Base-by-base conservation (phyloP, 2,888 invertebrate species). In the Oligia latruncula region DNA sequence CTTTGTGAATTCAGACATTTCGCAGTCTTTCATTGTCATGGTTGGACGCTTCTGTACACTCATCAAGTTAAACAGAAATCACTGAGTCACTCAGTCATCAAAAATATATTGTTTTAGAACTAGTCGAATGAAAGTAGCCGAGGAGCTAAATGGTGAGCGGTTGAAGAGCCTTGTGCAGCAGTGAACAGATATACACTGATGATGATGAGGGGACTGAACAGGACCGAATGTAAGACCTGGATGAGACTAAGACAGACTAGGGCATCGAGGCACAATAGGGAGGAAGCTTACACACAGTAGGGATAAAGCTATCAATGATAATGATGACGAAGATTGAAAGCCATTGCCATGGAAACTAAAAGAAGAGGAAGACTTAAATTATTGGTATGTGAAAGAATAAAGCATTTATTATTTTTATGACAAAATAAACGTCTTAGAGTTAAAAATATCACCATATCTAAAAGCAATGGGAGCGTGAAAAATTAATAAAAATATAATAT, bases 1-100 rank as follows among this genome's bases (percentile, higher is more conserved):
- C 11, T 80, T 49, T 49, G 65, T 80, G 17, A 29, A 52, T n/a
- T 60, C 29, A 43, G 23, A 66, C 15, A 20, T 35, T 29, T 60
- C 0, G 11, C 9, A 71, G 49, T 81, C 15, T 52, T 60, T 15
- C 29, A 43, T 43, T 66, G 29, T 11, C 20, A 66, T 15, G 35
- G 15, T 52, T 17, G 8, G 17, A 9, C 15, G 49, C 49, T 81
- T 23, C 17, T 66, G 40, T 62, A 55, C 46, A 79, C 20, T 79
- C 80, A 46, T 55, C 35, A 35, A 70, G 20, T 43, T 81, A 29
- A 40, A 52, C 43, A 60, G 35, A 81, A 80, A 72, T 52, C 4
- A 49, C 40, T 60, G 80, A 81, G 49, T 80, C 40, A 40, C 5
- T 40, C 40, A 40, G 40, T 40, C 40, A 40, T 40, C 4, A 40